Conservation (phyloP, 2,113 vertebrate species). For the Galemys pyrenaicus region DNA sequence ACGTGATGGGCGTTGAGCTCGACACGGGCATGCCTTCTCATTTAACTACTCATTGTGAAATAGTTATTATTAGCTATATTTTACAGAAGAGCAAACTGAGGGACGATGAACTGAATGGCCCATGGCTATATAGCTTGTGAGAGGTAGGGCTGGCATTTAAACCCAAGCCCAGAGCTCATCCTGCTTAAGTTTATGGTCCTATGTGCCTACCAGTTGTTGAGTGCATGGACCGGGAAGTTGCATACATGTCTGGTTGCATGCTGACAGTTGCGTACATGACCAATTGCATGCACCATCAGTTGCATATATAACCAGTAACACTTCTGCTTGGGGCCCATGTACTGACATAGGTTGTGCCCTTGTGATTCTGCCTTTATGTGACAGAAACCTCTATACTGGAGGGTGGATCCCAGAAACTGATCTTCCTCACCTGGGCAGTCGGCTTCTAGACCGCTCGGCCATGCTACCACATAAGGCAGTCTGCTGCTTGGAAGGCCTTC, state of each 20-base stretch:
- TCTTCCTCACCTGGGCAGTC: background rate
- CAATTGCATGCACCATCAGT: fast-evolving
- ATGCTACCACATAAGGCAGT: background rate
- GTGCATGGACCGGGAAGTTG: fast-evolving
- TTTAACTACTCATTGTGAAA: background rate
- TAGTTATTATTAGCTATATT: background rate
- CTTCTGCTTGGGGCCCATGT: background rate
- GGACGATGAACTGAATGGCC: background rate
- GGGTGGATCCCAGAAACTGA: background rate
- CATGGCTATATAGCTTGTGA: background rate
- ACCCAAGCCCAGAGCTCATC: background rate
- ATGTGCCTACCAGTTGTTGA: background rate
- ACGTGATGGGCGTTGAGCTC: background rate
- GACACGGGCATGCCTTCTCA: background rate
- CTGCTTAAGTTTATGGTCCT: too few species aligned
- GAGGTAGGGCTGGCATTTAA: background rate
- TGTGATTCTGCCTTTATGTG: background rate
- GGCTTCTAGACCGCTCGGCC: background rate
- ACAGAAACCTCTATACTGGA: background rate
- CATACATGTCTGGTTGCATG: too few species aligned
- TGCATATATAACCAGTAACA: fast-evolving
- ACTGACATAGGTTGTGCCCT: background rate
- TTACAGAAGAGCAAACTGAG: background rate
- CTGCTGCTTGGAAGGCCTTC: background rate
- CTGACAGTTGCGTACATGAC: too few species aligned